Conservation (phyloP, 2,113 vertebrate genomes). For the Columba janthina region DNA sequence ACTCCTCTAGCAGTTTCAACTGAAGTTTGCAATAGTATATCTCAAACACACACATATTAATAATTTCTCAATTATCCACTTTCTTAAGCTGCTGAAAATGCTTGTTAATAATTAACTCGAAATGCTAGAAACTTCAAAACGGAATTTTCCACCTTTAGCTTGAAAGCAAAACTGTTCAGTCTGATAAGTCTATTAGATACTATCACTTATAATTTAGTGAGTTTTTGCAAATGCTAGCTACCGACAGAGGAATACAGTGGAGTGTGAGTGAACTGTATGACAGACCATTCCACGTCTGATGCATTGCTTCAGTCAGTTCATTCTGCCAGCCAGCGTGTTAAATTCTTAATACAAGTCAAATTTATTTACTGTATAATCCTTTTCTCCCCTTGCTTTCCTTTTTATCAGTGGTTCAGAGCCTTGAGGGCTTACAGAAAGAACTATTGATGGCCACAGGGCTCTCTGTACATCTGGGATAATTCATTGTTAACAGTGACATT, state of each 20-base stretch:
- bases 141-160: not conserved
- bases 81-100: not conserved
- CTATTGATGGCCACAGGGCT: constrained; percentile 1
- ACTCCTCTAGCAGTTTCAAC: not conserved
- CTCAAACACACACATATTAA: not conserved
- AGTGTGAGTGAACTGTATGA: not conserved
- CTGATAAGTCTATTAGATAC: constrained; percentile 58
- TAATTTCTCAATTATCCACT: not conserved
- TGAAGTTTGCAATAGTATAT: not conserved
- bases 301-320: not conserved
- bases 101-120: constrained; percentile 1
- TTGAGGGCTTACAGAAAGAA: not conserved
- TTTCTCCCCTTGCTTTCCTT: constrained; percentile 4
- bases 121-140: not conserved
- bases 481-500: constrained; percentile 48
- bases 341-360: constrained; percentile 66
- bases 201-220: constrained; percentile 40
- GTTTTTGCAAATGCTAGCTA: not conserved
- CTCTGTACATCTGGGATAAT: not conserved
- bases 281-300: constrained; percentile 6
- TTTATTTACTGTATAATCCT: constrained; percentile 64
- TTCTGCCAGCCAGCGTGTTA: constrained; percentile 23
- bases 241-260: not conserved
- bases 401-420: constrained; percentile 27
- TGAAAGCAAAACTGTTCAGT: constrained; percentile 39